Conservation (phyloP, 2,888 invertebrate species). For the Galeopsomyia nigrocyanea region DNA sequence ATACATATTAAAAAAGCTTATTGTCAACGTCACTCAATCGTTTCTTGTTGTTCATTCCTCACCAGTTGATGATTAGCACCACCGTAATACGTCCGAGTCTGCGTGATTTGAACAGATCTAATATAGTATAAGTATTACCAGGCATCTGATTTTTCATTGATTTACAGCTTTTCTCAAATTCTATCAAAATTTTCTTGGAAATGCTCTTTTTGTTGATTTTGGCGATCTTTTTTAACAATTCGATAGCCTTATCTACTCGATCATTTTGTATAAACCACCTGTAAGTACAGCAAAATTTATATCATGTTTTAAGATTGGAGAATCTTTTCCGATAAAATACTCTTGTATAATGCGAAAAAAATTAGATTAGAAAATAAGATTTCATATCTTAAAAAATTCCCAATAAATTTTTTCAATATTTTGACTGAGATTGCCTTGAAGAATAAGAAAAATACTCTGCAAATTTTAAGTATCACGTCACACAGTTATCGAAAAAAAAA, state of each 20-base stretch:
- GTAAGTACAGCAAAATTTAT: no score
- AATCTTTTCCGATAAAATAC: no score
- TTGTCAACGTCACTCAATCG: background rate
- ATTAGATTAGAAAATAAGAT: no score
- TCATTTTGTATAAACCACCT: slow-evolving; percentile 90
- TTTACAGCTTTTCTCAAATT: slow-evolving; percentile 80
- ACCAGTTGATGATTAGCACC: slow-evolving; percentile 85
- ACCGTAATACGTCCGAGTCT: slow-evolving; percentile 82
- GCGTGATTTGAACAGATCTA: slow-evolving; percentile 85
- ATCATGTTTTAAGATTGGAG: no score
- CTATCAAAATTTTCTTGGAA: slow-evolving; percentile 79
- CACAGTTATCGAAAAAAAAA: no score
- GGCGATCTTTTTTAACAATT: slow-evolving; percentile 79
- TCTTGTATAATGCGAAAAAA: no score
- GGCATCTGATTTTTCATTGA: slow-evolving; percentile 77
- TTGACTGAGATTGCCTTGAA: no score
- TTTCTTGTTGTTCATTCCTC: slow-evolving; percentile 42
- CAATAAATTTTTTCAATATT: no score
- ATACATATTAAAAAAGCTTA: background rate
- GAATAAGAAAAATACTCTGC: no score
- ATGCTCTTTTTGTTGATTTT: slow-evolving; percentile 82
- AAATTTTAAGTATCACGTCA: no score
- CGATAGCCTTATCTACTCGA: slow-evolving; percentile 82
- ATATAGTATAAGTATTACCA: slow-evolving; percentile 80
- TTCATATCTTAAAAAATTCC: no score